These are phyloP conservation scores for Malurus splendens DNA, from an alignment of 2,797 vertebrate genomes.

Conservation along the genomic window DNA sequence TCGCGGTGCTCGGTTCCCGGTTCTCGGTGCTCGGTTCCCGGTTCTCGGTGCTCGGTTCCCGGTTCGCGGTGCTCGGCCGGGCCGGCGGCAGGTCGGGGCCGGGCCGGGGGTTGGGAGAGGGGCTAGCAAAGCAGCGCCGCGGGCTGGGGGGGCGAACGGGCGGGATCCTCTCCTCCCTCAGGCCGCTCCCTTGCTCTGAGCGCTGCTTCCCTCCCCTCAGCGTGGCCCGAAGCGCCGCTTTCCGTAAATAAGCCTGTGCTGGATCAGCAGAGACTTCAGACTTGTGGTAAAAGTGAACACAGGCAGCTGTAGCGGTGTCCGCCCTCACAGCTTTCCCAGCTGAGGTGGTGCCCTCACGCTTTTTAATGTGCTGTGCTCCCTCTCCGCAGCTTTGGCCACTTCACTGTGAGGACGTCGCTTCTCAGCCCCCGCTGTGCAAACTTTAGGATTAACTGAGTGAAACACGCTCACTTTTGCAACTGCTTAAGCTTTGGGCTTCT, in stretches of 20 bases:
- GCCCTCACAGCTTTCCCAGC: neutral
- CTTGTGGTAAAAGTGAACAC: neutral
- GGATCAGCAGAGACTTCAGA: neutral
- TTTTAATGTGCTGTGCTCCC: neutral
- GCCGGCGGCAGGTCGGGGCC: neutral
- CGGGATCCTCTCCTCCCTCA: neutral
- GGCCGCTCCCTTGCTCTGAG: neutral
- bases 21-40: neutral
- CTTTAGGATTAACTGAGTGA: rapidly evolving
- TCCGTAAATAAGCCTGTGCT: neutral
- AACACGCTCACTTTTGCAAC: neutral
- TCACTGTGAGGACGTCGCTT: rapidly evolving
- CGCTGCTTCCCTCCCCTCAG: rapidly evolving
- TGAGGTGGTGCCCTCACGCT: neutral
- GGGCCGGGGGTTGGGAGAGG: neutral
- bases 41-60: neutral
- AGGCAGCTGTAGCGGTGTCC: neutral
- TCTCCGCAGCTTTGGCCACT: neutral
- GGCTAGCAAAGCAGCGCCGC: neutral
- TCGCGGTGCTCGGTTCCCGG: neutral
- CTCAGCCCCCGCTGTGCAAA: neutral
- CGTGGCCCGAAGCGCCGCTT: neutral
- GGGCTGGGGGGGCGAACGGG: neutral
- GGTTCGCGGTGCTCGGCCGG: neutral
- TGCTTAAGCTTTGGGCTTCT: neutral